Evolutionary conservation across 2,113 vertebrate species (phyloP), one percentile per base, ranked within the genome.

Genomic region (Pongo abelii): DNA sequence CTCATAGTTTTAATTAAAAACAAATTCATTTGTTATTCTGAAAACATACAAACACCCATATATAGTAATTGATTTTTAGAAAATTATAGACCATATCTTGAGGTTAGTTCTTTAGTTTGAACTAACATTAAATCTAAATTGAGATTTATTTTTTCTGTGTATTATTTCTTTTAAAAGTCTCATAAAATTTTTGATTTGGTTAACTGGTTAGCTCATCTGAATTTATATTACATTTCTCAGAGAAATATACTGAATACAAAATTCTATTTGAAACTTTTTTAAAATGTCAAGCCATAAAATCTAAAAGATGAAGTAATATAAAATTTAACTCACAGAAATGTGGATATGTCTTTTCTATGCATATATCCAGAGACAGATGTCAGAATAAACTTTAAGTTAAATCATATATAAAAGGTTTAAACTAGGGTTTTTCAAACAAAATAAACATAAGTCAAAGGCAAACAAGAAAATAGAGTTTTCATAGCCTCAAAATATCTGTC

Each of bases 141-240:
- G 7, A 48, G 38, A n/a, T 43, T 46, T 7, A 80, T 64, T 72
- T 64, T 43, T 7, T 43, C 20, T 23, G 18, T 77, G 46, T 81
- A 81, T n/a, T 75, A 85, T 52, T 55, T 96, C 13, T 79, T 92
- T 89, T 80, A 30, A 80, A 86, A 79, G 91, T 40, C 59, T 79
- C 22, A 32, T 79, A 4, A 27, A 67, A 23, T 85, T 61, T 90
- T 79, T 70, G 6, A 74, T 72, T 61, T 80, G 10, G 3, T 81
- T 74, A 64, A 48, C 23, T 48, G 2, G 3, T 87, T 88, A 38
- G 12, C 1, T 30, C 12, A 67, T 70, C 4, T 81, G 23, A 40
- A 80, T 74, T 80, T 67, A 57, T 80, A 43, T 43, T 46, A 75
- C 8, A 84, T 43, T 67, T 72, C 22, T 78, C 85, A 61, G 84